Base-by-base conservation (phyloP, 1,140 invertebrate species). In the Drosophila aff. region DNA sequence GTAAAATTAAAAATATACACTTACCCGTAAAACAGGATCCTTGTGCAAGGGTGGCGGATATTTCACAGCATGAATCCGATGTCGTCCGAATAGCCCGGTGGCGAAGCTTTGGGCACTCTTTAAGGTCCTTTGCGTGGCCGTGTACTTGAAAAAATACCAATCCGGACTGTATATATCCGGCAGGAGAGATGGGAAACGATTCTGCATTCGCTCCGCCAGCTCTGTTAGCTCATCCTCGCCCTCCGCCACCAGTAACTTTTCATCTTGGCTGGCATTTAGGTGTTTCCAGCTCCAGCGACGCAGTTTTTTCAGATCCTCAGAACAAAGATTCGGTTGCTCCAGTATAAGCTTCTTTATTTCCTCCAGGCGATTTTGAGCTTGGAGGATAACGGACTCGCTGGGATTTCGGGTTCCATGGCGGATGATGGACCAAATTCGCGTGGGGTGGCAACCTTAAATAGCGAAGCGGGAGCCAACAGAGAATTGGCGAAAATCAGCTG, bases 71-170 rank as follows among this genome's bases (percentile, higher is more conserved):
- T 94, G 91, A 57, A 94, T 94, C 21, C 93, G 93, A 76, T 94
- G 92, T 73, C 94, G 94, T 26, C 96, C 96, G 93, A 97, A 97
- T 53, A 97, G 92, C 1, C 96, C 96, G 49, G 95, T 93, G 2
- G 95, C 94, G 93, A 97, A 97, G 81, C 95, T 94, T 80, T 94
- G 94, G 5, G 96, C 96, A 93, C 96, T 97, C 82, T 95, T 94
- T 68, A 95, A 93, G 2, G 96, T 95, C 64, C 96, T 94, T 86
- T 97, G 95, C 21, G 96, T 96, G 7, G 95, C 94, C 40, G 97
- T 97, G 77, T 95, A 96, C 81, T 95, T 95, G 86, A 97, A 96
- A 95, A 94, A 94, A 77, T 94, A 96, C 33, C 94, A 93, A 23
- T 92, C 84, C 67, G 95, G 95, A 73, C 93, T 85, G 79, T 95